Evolutionary conservation across 2,888 invertebrate genomes (phyloP), one percentile per base, ranked within the genome.

Genomic region (Pseudoips prasinana): DNA sequence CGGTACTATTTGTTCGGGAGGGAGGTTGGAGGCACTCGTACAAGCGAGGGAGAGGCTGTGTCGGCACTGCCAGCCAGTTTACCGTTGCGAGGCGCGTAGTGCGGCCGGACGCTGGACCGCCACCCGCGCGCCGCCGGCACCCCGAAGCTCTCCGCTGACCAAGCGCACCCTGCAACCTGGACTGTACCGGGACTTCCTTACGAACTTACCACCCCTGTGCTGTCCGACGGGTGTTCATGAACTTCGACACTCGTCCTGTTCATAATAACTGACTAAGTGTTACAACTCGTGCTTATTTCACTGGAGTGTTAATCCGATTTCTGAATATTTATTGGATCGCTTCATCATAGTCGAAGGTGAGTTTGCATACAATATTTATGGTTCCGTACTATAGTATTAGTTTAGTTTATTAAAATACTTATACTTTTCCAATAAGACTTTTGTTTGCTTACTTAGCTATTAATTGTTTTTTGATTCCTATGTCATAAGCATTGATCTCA

Each of bases 11-110:
- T 81, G 85, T 78, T 84, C 76, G 83, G 70, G 87, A 85, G 85
- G 87, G 87, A 86, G 86, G 85, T 83, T 83, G 72, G 75, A 81
- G 81, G 84, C 85, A 84, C 84, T 81, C 84, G 70, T 76, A 83
- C 82, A 75, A 72, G 81, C 81, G 78, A 76, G 74, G 79, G 77
- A 83, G 86, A 84, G 85, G 83, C 82, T 83, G 86, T 74, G 83
- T 76, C 65, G 73, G 71, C 73, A 75, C 75, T 75, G 76, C 68
- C 72, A 73, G 83, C 76, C 86, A 88, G 88, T 88, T 88, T 88
- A 88, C 88, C 88, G 88, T 88, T 88, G 88, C 78, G 79, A 83
- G 87, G 88, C 88, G 88, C 87, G 84, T 81, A 71, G 86, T 83
- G 86, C 86, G 87, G 87, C 84, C 84, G 86, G 83, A 82, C 82